These are phyloP conservation scores for Lineus longissimus DNA, from an alignment of 1,140 invertebrate genomes.

Conservation along the genomic window DNA sequence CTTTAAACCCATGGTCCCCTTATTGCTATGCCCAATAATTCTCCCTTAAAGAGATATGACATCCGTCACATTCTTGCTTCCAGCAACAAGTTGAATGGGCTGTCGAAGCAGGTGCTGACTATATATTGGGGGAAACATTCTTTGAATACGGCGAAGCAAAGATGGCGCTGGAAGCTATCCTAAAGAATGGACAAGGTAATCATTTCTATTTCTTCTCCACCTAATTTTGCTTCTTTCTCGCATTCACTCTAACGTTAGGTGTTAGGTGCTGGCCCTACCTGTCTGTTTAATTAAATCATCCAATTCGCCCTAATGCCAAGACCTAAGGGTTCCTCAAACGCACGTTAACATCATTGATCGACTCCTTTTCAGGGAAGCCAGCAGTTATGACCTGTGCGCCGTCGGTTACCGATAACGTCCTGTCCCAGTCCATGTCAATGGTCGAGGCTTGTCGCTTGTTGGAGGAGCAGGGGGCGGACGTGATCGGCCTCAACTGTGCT, in stretches of 20 bases:
- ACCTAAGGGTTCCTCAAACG: too few relatives aligned
- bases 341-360: too few relatives aligned
- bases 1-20: too few relatives aligned
- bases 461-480: conserved; percentile 38
- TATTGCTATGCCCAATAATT: too few relatives aligned
- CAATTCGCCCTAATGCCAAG: too few relatives aligned
- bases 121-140: conserved; percentile 41
- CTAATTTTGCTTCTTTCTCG: too few relatives aligned
- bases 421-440: too few relatives aligned
- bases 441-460: conserved; percentile 29
- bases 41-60: too few relatives aligned
- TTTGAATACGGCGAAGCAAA: conserved; percentile 33
- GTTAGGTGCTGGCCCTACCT: too few relatives aligned
- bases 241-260: too few relatives aligned
- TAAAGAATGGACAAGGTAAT: conserved; percentile 34
- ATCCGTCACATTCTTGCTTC: conserved; percentile 6
- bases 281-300: too few relatives aligned
- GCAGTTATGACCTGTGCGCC: conserved; percentile 34
- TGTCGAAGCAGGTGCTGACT: conserved; percentile 37
- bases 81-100: conserved; percentile 46
- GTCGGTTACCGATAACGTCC: conserved; percentile 22
- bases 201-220: too few relatives aligned
- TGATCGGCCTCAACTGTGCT: conserved; percentile 42
- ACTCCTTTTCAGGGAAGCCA: conserved; percentile 19
- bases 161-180: conserved; percentile 38